Evolutionary conservation across 2,797 vertebrate genomes (phyloP).

Genomic region (Sphaeramia orbicularis): DNA sequence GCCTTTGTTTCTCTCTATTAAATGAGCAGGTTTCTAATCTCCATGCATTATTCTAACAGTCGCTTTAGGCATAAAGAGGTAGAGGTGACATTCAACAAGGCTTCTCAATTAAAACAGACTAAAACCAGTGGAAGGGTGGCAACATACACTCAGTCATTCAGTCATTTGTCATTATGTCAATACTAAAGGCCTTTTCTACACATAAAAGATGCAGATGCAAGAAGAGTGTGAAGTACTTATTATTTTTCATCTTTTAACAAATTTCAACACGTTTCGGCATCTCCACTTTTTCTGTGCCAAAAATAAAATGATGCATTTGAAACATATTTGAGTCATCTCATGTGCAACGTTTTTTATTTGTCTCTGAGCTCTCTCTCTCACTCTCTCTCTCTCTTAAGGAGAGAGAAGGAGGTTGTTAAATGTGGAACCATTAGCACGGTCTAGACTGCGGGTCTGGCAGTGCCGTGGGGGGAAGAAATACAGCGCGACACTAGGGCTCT

Average conservation of each 20-base stretch:
- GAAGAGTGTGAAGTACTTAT: background rate
- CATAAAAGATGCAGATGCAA: slow-evolving; percentile 4
- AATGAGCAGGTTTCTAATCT: background rate
- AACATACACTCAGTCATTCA: background rate
- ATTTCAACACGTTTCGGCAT: background rate
- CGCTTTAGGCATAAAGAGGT: background rate
- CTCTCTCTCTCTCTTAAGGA: slow-evolving; percentile 26
- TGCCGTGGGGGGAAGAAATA: slow-evolving; percentile 60
- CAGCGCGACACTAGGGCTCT: slow-evolving; percentile 50
- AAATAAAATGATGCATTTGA: slow-evolving; percentile 4
- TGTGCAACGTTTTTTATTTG: background rate
- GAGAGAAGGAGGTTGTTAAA: slow-evolving; percentile 57
- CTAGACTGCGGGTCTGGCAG: slow-evolving; percentile 62
- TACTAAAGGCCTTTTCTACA: background rate
- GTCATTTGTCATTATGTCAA: slow-evolving; percentile 1
- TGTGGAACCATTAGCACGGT: slow-evolving; percentile 68
- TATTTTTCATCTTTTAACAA: background rate
- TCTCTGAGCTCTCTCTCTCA: slow-evolving; percentile 14
- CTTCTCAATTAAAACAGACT: background rate
- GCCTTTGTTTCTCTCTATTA: no score
- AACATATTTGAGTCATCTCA: background rate
- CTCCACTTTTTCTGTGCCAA: background rate
- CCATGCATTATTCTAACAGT: background rate
- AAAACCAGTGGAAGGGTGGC: background rate
- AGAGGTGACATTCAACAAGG: background rate